Percentiles rank a stretch among this genome's conserved stretches.
Evolutionary conservation across 2,797 vertebrate species (phyloP).

Genomic region (Phrynocephalus vlangalii): DNA sequence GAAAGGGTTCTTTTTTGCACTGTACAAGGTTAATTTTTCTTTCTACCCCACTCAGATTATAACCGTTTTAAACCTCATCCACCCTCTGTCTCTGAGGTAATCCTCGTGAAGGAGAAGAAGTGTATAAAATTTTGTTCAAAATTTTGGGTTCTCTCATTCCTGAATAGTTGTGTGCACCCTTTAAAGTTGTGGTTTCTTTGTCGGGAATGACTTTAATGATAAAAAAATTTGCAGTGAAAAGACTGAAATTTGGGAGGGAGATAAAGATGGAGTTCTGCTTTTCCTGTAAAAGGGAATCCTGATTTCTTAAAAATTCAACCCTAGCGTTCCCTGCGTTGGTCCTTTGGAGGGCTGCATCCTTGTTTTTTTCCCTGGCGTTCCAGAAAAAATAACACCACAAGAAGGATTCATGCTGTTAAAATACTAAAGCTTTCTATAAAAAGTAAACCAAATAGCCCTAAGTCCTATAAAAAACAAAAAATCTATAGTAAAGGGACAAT

Average conservation of each 20-base stretch:
- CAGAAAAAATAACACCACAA: neutral
- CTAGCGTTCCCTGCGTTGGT: neutral
- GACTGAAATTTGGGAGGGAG: neutral
- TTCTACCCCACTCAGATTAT: neutral
- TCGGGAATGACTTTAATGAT: neutral
- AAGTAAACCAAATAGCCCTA: conserved; percentile 13
- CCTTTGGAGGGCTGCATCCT: neutral
- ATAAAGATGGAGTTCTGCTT: neutral
- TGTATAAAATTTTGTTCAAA: neutral
- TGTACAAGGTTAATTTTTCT: neutral
- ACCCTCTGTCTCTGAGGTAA: neutral
- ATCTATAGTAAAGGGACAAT: conserved; percentile 10
- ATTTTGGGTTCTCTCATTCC: neutral
- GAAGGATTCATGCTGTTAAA: neutral
- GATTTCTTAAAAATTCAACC: neutral
- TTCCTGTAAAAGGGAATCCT: too few species aligned
- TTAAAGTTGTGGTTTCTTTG: neutral
- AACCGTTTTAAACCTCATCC: neutral
- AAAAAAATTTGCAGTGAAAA: neutral
- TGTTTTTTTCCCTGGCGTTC: neutral
- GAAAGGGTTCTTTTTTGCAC: conserved; percentile 77
- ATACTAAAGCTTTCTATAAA: neutral
- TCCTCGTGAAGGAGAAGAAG: neutral
- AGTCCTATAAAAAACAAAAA: conserved; percentile 20
- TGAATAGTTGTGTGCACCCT: neutral